A percentile compares a stretch with the other conserved stretches of the same genome.
phyloP scores from a whole-genome alignment of 2,113 vertebrate genomes.

The Mesocricetus auratus region DNA sequence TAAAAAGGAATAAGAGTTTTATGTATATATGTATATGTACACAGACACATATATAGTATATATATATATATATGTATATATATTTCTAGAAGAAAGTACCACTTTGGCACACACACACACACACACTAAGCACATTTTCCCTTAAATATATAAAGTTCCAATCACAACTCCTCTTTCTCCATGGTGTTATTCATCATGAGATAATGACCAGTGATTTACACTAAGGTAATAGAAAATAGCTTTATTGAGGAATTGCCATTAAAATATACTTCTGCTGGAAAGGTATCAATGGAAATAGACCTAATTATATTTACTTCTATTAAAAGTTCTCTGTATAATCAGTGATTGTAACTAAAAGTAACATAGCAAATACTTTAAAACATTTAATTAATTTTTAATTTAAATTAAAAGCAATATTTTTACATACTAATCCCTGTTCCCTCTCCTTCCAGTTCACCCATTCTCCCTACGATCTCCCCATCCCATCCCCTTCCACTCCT shows the following conservation, averaged over 20 bases:
- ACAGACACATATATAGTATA: too few species aligned
- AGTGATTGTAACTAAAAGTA: slow-evolving; percentile 10
- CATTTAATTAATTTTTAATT: too few species aligned
- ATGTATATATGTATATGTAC: too few species aligned
- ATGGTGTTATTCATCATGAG: neutral
- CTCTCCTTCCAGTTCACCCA: too few species aligned
- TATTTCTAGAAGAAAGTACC: neutral
- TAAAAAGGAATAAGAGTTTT: neutral
- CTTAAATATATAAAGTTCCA: slow-evolving; percentile 6
- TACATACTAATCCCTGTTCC: too few species aligned
- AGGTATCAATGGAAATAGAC: slow-evolving; percentile 33
- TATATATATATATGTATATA: too few species aligned
- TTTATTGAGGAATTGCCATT: neutral
- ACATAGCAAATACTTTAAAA: neutral
- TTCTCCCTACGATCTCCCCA: too few species aligned
- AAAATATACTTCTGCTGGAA: slow-evolving; percentile 7
- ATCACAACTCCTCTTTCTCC: neutral
- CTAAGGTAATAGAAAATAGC: slow-evolving; percentile 34
- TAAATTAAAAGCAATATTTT: too few species aligned
- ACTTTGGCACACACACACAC: neutral
- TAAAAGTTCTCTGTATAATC: slow-evolving; percentile 10
- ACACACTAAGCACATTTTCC: neutral
- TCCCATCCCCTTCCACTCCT: too few species aligned
- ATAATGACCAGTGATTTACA: slow-evolving; percentile 42
- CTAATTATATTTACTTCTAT: slow-evolving; percentile 21